phyloP scores from a whole-genome alignment of 2,113 vertebrate genomes.

The Gila orcuttii region DNA sequence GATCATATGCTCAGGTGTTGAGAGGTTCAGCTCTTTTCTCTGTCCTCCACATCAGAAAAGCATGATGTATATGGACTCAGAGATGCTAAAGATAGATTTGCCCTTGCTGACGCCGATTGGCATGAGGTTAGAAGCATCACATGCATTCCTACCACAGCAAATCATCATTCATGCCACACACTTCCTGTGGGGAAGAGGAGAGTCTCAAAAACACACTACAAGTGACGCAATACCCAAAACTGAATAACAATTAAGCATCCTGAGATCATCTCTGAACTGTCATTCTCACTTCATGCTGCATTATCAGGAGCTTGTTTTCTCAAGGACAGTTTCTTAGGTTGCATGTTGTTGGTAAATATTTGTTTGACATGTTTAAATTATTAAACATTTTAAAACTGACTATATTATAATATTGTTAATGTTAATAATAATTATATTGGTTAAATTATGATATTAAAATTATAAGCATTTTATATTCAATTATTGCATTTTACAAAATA shows the following conservation, averaged over 20 bases:
- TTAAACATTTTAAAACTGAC: too few species aligned
- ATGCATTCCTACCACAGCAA: background rate
- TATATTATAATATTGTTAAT: too few species aligned
- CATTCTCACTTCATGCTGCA: background rate
- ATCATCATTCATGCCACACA: background rate
- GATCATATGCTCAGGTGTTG: background rate
- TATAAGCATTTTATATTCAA: too few species aligned
- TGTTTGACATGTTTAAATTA: too few species aligned
- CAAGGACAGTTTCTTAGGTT: too few species aligned
- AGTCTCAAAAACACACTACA: background rate
- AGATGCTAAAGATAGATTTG: slow-evolving; percentile 21
- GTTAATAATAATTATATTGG: too few species aligned
- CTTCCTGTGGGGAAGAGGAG: background rate
- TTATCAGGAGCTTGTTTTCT: too few species aligned
- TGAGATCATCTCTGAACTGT: background rate
- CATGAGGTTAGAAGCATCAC: background rate
- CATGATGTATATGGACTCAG: slow-evolving; percentile 2
- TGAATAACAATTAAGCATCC: background rate
- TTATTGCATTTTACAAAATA: too few species aligned
- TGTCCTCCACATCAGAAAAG: background rate
- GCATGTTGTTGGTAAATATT: too few species aligned
- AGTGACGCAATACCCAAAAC: background rate
- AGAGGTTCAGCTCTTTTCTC: background rate
- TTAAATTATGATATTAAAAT: too few species aligned
- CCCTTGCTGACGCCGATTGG: slow-evolving; percentile 12